Percentiles rank a stretch among this genome's conserved stretches.
phyloP scores from a whole-genome alignment of 2,888 invertebrate genomes.

The Zygothrica quintamaculata region DNA sequence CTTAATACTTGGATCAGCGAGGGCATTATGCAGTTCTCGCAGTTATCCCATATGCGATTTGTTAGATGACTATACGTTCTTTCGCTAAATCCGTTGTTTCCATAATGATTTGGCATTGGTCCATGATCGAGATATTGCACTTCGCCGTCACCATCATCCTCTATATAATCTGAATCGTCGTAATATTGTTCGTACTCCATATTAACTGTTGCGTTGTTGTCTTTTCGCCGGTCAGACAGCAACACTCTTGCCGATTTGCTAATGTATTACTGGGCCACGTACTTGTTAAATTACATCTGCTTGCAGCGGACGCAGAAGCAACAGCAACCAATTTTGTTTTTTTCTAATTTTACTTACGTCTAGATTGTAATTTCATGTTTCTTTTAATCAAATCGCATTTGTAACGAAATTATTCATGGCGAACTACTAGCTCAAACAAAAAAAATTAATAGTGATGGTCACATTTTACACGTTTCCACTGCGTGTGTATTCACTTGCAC shows the following conservation, averaged over 20 bases:
- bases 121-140: constrained; percentile 18
- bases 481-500: background rate
- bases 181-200: constrained; percentile 71
- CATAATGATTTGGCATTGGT: too few species aligned
- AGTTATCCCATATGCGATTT: constrained; percentile 39
- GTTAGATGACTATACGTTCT: too few species aligned
- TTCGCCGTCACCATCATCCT: constrained; percentile 50
- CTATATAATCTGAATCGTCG: constrained; percentile 61
- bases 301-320: constrained; percentile 21
- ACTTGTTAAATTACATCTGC: constrained; percentile 7
- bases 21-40: constrained; percentile 52
- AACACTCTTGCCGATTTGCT: constrained; percentile 9
- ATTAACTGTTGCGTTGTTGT: too few species aligned
- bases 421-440: constrained; percentile 19
- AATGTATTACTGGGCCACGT: too few species aligned
- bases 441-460: background rate
- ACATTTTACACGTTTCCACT: background rate
- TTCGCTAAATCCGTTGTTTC: too few species aligned
- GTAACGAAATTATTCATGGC: constrained; percentile 6
- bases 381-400: constrained; percentile 1
- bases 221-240: background rate
- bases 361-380: constrained; percentile 32
- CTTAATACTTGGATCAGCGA: constrained; percentile 54
- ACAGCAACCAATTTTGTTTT: constrained; percentile 1
- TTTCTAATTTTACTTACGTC: constrained; percentile 7